Conservation (phyloP, 1,140 invertebrate species). For the Drosophila prosaltans region DNA sequence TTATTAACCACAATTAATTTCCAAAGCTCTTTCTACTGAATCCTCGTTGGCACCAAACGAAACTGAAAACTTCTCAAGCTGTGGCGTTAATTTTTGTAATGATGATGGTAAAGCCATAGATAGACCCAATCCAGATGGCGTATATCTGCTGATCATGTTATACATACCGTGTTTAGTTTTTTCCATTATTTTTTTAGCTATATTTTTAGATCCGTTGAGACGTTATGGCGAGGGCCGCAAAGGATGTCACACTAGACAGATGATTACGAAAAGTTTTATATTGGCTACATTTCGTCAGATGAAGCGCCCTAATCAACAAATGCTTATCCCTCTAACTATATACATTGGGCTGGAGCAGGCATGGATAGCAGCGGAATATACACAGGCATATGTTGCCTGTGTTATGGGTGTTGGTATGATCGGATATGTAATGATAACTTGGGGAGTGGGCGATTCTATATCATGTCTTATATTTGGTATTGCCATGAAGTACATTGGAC, state of each 20-base stretch:
- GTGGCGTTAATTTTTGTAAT: slow-evolving; percentile 1
- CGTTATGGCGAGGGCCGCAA: slow-evolving; percentile 26
- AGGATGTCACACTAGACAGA: background rate
- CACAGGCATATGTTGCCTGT: slow-evolving; percentile 17
- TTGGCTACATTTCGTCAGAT: slow-evolving; percentile 17
- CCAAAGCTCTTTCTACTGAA: background rate
- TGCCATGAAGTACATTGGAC: slow-evolving; percentile 24
- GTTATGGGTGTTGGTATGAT: slow-evolving; percentile 23
- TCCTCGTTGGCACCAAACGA: background rate
- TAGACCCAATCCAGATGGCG: slow-evolving; percentile 1
- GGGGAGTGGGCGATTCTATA: slow-evolving; percentile 19
- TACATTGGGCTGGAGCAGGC: slow-evolving; percentile 27
- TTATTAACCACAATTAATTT: background rate
- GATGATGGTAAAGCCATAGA: background rate
- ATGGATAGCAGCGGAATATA: slow-evolving; percentile 25
- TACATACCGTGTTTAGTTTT: slow-evolving; percentile 15
- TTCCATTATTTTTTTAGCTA: background rate
- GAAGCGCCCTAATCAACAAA: slow-evolving; percentile 19
- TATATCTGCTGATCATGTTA: slow-evolving; percentile 18
- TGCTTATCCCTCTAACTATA: slow-evolving; percentile 24
- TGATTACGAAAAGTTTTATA: background rate
- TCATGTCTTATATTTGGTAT: slow-evolving; percentile 21
- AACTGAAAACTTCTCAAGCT: slow-evolving; percentile 3
- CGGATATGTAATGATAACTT: slow-evolving; percentile 18
- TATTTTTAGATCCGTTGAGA: slow-evolving; percentile 22